phyloP scores from a whole-genome alignment of 1,140 invertebrate genomes.

The Mya arenaria region DNA sequence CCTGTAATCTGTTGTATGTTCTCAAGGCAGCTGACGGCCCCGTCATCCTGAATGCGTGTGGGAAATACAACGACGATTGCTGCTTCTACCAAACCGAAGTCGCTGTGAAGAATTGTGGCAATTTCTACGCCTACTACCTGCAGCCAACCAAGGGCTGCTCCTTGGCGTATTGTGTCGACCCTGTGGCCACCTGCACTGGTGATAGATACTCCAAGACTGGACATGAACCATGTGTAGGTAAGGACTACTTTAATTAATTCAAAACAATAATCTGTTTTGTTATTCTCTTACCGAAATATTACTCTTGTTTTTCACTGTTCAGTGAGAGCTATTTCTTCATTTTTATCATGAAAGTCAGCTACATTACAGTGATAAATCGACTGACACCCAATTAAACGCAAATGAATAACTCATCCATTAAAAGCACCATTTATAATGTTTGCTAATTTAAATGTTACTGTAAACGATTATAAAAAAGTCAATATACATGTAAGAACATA shows the following conservation, averaged over 20 bases:
- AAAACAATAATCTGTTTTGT: too few species aligned
- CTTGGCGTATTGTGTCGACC: constrained; percentile 14
- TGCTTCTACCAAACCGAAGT: not conserved
- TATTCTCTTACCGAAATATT: too few species aligned
- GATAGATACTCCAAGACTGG: not conserved
- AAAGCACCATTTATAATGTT: not conserved
- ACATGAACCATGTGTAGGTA: not conserved
- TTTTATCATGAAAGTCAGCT: not conserved
- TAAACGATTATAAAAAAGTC: not conserved
- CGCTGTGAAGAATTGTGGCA: constrained; percentile 13
- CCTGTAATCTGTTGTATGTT: too few species aligned
- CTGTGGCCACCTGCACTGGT: not conserved
- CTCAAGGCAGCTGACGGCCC: not conserved
- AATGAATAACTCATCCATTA: not conserved
- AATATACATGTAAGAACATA: not conserved
- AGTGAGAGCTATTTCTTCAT: too few species aligned
- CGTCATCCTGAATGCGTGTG: not conserved
- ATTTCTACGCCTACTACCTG: constrained; percentile 23
- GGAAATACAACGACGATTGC: not conserved
- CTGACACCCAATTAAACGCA: not conserved
- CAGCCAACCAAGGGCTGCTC: constrained; percentile 22
- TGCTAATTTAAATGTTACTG: not conserved
- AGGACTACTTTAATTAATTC: too few species aligned
- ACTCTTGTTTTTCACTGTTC: too few species aligned
- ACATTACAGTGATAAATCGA: not conserved